Percentiles rank a stretch among this genome's conserved stretches.
Evolutionary conservation across 2,113 vertebrate species (phyloP).

Genomic region (Cyphotilapia sp.): DNA sequence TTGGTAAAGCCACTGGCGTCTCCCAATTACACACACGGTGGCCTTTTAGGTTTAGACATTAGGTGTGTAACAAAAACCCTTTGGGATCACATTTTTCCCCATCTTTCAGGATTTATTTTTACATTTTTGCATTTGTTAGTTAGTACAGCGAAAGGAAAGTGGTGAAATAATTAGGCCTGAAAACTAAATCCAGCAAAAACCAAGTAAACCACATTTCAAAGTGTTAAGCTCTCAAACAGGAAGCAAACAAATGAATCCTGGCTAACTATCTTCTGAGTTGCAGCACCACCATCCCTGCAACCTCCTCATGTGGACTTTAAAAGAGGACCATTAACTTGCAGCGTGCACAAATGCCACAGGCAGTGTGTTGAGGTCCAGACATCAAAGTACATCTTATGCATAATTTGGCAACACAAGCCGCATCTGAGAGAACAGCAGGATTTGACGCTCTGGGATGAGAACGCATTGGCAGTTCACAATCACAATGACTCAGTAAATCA

Average conservation of each 20-base stretch:
- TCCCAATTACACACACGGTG: not conserved
- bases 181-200: not conserved
- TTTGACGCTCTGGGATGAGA: not conserved
- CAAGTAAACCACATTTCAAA: not conserved
- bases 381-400: not conserved
- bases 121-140: not conserved
- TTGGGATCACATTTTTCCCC: not conserved
- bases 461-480: not conserved
- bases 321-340: not conserved
- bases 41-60: not conserved
- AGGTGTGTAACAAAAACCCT: not conserved
- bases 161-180: not conserved
- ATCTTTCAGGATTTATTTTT: not conserved
- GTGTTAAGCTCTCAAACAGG: not conserved
- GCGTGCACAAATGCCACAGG: not conserved
- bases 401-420: not conserved
- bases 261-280: not conserved
- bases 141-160: not conserved
- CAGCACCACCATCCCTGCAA: not conserved
- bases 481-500: not conserved
- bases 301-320: not conserved
- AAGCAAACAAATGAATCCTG: not conserved
- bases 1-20: fast-evolving
- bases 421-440: not conserved
- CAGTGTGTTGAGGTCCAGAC: not conserved